Conservation (phyloP, 2,888 invertebrate genomes). For the Melieria picta region DNA sequence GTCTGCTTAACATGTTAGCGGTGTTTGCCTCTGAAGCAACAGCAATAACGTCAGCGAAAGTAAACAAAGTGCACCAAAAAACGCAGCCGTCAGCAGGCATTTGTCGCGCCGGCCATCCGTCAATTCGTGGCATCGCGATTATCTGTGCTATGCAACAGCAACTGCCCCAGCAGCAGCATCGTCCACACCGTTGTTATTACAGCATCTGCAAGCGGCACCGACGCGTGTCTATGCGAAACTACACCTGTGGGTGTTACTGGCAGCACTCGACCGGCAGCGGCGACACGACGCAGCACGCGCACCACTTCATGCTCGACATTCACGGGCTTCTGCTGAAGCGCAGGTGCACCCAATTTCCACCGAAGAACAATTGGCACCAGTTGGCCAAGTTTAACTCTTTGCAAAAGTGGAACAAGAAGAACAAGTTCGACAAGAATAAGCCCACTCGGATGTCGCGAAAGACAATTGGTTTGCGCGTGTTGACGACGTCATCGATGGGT, state of each 20-base stretch:
- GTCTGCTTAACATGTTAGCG: background rate
- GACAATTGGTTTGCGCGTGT: slow-evolving; percentile 20
- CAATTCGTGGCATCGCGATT: slow-evolving; percentile 19
- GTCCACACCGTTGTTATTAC: slow-evolving; percentile 18
- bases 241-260: slow-evolving; percentile 33
- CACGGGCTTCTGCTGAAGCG: slow-evolving; percentile 33
- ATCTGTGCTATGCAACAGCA: slow-evolving; percentile 39
- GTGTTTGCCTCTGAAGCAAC: background rate
- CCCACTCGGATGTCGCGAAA: slow-evolving; percentile 4
- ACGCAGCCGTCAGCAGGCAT: too few species aligned
- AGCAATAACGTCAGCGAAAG: too few species aligned
- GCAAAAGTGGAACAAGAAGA: slow-evolving; percentile 17
- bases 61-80: too few species aligned
- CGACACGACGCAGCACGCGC: slow-evolving; percentile 19
- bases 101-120: too few species aligned
- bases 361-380: slow-evolving; percentile 16
- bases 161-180: slow-evolving; percentile 28
- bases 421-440: slow-evolving; percentile 24
- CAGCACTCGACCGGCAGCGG: slow-evolving; percentile 11
- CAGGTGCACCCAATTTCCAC: slow-evolving; percentile 19
- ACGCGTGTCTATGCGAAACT: slow-evolving; percentile 23
- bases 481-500: slow-evolving; percentile 43
- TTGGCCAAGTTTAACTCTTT: background rate
- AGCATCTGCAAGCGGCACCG: slow-evolving; percentile 23
- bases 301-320: slow-evolving; percentile 34